Base-by-base conservation (phyloP, 2,797 vertebrate species). In the Cryptoprocta ferox region DNA sequence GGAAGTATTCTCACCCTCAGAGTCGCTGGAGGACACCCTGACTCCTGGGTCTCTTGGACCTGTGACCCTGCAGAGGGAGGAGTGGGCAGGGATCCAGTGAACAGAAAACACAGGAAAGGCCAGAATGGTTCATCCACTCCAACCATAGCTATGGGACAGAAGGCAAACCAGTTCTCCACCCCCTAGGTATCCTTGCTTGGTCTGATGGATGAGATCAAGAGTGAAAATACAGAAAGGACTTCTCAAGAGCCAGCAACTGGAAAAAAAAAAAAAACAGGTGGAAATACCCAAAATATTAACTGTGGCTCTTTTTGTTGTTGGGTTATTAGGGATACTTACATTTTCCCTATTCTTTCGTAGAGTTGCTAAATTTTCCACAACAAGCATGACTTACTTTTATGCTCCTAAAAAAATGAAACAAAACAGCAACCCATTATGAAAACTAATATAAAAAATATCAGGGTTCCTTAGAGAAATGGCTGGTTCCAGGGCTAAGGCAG, bases 371-470 rank as follows among this genome's bases (percentile, higher is more conserved):
- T 59, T 61, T 89, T 88, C 61, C 32, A 45, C 13, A 78, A 39
- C 0, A 2, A 73, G 13, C 30, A 56, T 78, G 53, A 84, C 50
- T 96, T 78, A 66, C 32, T 78, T 91, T 95, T 59, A 84, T 73
- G 32, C 24, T 94, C 42, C 39, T 70, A 39, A 92, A 92, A 90
- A 96, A 95, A 80, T 37, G 76, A 76, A 80, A 83, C 39, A 66
- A 66, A 93, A 65, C 48, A 59, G 73, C 13, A 42, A 13, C 3
- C 15, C 28, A 78, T 82, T 86, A 50, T 66, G 85, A 85, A 96
- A 92, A 97, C 68, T 68, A 95, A 93, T 19, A 75, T 2, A 56
- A 65, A 84, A 53, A 89, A 61, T 63, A 78, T 63, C 56, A 24
- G 48, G 4, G 53, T 39, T 96, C 61, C 32, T 42, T 56, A 48